These are phyloP conservation scores for Zaprionus inermis DNA, from an alignment of 1,140 invertebrate genomes.

Conservation along the genomic window DNA sequence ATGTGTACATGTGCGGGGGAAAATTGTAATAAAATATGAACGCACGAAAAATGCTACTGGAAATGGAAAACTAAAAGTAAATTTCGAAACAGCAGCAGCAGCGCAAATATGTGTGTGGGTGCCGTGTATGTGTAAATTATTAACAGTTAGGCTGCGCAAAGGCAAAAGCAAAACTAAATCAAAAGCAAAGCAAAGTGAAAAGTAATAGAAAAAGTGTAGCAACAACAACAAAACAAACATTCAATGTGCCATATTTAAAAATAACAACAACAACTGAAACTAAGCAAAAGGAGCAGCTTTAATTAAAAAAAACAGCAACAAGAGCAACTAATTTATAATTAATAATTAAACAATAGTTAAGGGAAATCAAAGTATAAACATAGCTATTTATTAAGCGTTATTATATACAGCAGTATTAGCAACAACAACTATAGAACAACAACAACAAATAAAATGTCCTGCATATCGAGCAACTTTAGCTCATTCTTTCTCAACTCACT, in stretches of 20 bases:
- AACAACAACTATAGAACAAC: constrained; percentile 35
- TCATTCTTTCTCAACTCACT: constrained; percentile 82
- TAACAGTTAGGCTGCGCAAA: constrained; percentile 47
- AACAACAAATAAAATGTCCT: constrained; percentile 73
- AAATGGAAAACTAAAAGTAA: constrained; percentile 62
- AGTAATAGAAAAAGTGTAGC: neutral
- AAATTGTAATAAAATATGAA: constrained; percentile 83
- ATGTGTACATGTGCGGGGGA: constrained; percentile 59
- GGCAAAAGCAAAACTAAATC: constrained; percentile 35
- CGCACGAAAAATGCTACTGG: constrained; percentile 58
- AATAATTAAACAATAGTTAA: constrained; percentile 40
- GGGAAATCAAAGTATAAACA: constrained; percentile 36
- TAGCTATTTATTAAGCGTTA: constrained; percentile 29
- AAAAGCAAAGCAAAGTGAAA: constrained; percentile 35
- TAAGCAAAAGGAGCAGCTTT: constrained; percentile 56
- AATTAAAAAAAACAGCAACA: constrained; percentile 14
- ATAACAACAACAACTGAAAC: constrained; percentile 26
- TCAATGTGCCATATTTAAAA: constrained; percentile 50
- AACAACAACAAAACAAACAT: constrained; percentile 3
- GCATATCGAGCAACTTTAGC: constrained; percentile 84
- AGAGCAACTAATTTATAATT: neutral
- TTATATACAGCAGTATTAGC: constrained; percentile 70
- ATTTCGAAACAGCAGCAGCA: constrained; percentile 54
- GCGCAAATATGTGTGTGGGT: constrained; percentile 26
- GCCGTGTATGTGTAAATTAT: constrained; percentile 41